Percentiles rank a stretch among this genome's conserved stretches.
Conservation (phyloP, 2,888 invertebrate species). For the Monoplex corrugatus region DNA sequence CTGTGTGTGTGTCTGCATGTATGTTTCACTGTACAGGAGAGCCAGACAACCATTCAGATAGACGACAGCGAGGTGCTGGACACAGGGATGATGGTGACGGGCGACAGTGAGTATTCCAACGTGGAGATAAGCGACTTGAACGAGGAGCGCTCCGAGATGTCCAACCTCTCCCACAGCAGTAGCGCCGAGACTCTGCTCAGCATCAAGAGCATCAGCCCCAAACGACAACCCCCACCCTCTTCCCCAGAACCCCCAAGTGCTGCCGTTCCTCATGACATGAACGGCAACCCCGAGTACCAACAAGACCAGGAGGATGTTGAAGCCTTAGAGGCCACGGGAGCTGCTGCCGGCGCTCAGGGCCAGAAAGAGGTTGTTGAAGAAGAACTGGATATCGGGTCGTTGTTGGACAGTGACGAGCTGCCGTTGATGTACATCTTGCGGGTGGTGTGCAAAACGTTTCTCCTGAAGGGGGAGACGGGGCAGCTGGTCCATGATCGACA, state of each 20-base stretch:
- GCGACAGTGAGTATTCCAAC: constrained; percentile 76
- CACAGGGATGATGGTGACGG: constrained; percentile 64
- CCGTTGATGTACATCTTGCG: constrained; percentile 89
- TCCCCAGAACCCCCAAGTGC: constrained; percentile 47
- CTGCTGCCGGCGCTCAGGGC: constrained; percentile 35
- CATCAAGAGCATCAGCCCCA: constrained; percentile 74
- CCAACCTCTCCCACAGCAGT: constrained; percentile 74
- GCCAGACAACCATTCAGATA: constrained; percentile 49
- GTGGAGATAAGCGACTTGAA: constrained; percentile 77
- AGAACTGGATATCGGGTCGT: constrained; percentile 83
- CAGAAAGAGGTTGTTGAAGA: neutral
- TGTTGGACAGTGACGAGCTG: constrained; percentile 85
- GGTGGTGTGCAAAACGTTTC: constrained; percentile 88
- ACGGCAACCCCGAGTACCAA: constrained; percentile 68
- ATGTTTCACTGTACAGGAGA: neutral
- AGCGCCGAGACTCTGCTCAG: constrained; percentile 77
- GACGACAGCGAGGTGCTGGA: constrained; percentile 54
- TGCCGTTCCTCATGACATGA: constrained; percentile 66
- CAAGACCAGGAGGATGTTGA: constrained; percentile 38
- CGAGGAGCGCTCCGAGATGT: constrained; percentile 75
- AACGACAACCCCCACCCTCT: constrained; percentile 56
- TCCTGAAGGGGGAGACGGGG: constrained; percentile 85
- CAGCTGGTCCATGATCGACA: constrained; percentile 86
- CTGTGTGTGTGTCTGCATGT: neutral
- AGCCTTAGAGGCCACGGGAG: constrained; percentile 39